Base-by-base conservation (phyloP, 2,888 invertebrate genomes). In the Tinea pellionella region DNA sequence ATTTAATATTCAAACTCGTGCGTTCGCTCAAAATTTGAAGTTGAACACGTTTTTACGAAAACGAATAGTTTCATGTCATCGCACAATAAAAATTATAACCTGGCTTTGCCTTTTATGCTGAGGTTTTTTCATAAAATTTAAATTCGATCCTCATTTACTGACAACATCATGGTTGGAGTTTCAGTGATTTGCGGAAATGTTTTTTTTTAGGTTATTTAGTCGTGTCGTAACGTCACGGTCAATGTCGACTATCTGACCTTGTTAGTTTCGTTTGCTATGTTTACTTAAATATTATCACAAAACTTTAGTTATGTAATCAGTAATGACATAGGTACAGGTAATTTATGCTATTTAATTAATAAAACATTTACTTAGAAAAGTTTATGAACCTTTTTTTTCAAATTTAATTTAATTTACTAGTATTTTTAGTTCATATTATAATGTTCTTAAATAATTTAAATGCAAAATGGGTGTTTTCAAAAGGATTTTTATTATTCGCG, bases 181-280 rank as follows among this genome's bases (percentile, higher is more conserved):
- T 47, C 47, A 47, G 55, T 30, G 74, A 77, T 80, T 83, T 81
- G 83, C 86, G 86, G 86, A 86, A 86, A 86, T 78, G 47, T 59
- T 59, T 59, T 59, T 59, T 59, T 59, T 47, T 59, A 43, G 19
- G 43, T 59, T 42, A 47, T 30, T 43, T 61, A 43, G 60, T 47
- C 30, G 56, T 53, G 59, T 59, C 59, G 59, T 59, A 43, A 59
- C 51, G 13, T 78, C 80, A 86, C 81, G 87, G 86, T 80, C 86
- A 87, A 86, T 86, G 86, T 80, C 87, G 82, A 78, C 72, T 67
- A 69, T 75, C 66, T 74, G 85, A 69, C 87, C 86, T 87, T 86
- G 87, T 66, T 66, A 24, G 13, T 59, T 16, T 15, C 30, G 12
- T 57, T 30, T 32, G 15, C 32, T 15, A 11, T 19, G 57, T 57